Base-by-base conservation (phyloP, 2,888 invertebrate species). In the Andrena bicolor region DNA sequence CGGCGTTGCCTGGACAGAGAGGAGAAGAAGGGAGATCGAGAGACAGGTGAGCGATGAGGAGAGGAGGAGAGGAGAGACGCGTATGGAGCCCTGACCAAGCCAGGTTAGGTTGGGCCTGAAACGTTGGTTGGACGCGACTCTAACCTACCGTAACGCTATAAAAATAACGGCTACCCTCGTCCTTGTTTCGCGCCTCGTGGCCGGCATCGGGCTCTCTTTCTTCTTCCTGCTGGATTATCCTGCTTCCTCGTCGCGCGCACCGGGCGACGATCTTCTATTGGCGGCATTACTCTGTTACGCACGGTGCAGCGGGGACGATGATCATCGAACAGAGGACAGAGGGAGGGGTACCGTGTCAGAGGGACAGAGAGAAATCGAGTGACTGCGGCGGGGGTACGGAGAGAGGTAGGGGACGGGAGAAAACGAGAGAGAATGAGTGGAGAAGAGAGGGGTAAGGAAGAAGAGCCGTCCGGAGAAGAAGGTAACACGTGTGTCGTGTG, bases 91-190 rank as follows among this genome's bases (percentile, higher is more conserved):
- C 87, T 86, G 85, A 85, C 86, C 85, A 88, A 83, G 76, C 85
- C 86, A 86, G 89, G 91, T 90, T 90, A 90, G 90, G 90, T 90
- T 92, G 91, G 89, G 90, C 88, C 89, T 89, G 86, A 81, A 87
- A 88, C 90, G 89, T 87, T 87, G 89, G 89, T 90, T 88, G 89
- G 85, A 88, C 90, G 90, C 86, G 86, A 90, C 89, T 92, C 91
- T 93, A 93, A 92, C 92, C 93, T 93, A 92, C 90, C 93, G 92
- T 92, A 91, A 93, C 91, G 89, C 91, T 92, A 92, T 92, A 92
- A 92, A 92, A 92, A 92, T 92, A 92, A 92, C 92, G 91, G 90
- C 89, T 84, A 73, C 60, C 75, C 64, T 82, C 83, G 76, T 89
- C 89, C 82, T 86, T 83, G 82, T 90, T 83, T 68, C 84, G 53